Evolutionary conservation across 2,797 vertebrate species (phyloP).

Genomic region (Falco columbarius): DNA sequence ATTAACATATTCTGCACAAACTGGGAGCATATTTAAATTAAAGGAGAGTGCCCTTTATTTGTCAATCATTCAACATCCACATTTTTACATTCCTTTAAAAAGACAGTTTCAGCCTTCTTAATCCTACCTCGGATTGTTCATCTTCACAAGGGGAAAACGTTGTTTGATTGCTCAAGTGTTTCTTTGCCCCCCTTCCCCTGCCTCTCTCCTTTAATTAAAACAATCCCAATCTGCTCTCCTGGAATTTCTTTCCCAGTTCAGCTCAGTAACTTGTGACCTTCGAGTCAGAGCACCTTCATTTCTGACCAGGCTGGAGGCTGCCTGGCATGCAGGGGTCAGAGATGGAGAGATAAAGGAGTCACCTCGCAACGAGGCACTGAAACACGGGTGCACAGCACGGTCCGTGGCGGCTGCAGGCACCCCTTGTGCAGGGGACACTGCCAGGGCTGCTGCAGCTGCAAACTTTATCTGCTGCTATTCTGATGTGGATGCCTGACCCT

Average conservation of each 20-base stretch:
- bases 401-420: neutral
- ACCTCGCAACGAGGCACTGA: neutral
- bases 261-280: constrained; percentile 61
- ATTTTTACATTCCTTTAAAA: constrained; percentile 27
- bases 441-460: neutral
- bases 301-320: neutral
- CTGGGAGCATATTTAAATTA: constrained; percentile 64
- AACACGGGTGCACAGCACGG: neutral
- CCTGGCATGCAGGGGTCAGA: constrained; percentile 31
- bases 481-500: neutral
- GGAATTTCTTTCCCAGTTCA: constrained; percentile 48
- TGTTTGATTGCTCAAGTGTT: constrained; percentile 7
- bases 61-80: constrained; percentile 40
- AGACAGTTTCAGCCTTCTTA: neutral
- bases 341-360: constrained; percentile 46
- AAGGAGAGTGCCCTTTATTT: constrained; percentile 61
- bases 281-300: neutral
- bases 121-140: neutral
- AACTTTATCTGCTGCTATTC: neutral
- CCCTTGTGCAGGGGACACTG: neutral
- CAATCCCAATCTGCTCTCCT: constrained; percentile 33
- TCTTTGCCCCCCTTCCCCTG: neutral
- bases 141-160: neutral
- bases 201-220: constrained; percentile 61
- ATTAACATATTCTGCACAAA: constrained; percentile 72